Conservation (phyloP, 1,140 invertebrate genomes). For the Lucilia sericata region DNA sequence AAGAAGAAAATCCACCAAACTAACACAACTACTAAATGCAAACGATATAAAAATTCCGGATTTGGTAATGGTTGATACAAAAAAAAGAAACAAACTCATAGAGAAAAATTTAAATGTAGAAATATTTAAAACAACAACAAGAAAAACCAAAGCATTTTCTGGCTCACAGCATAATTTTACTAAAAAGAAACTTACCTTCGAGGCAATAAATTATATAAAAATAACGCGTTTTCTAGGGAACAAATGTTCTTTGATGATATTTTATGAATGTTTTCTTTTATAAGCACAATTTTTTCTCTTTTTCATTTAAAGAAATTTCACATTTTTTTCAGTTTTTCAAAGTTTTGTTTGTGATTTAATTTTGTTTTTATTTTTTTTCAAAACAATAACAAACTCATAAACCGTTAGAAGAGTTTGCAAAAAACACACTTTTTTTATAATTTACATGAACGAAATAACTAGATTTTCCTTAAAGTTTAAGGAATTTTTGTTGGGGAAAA, state of each 20-base stretch:
- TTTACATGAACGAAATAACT: slow-evolving; percentile 43
- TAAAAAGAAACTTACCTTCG: neutral
- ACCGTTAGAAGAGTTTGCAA: slow-evolving; percentile 41
- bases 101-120: neutral
- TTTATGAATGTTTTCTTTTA: neutral
- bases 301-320: neutral
- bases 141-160: slow-evolving; percentile 14
- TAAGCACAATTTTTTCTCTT: neutral
- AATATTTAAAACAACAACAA: neutral
- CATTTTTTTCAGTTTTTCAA: neutral
- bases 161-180: neutral
- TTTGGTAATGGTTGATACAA: slow-evolving; percentile 3
- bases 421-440: slow-evolving; percentile 27
- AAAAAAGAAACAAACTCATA: neutral
- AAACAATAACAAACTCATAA: slow-evolving; percentile 36
- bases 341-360: slow-evolving; percentile 1
- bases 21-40: neutral
- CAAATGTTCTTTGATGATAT: neutral
- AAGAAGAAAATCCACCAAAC: neutral
- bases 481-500: slow-evolving; percentile 3
- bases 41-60: slow-evolving; percentile 14
- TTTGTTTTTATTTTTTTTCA: slow-evolving; percentile 31
- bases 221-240: neutral
- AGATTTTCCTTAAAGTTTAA: slow-evolving; percentile 22
- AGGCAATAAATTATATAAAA: slow-evolving; percentile 25